Conservation (phyloP, 37 sponge, comb jelly and placozoan genomes). For the Eunapius fragilis region DNA sequence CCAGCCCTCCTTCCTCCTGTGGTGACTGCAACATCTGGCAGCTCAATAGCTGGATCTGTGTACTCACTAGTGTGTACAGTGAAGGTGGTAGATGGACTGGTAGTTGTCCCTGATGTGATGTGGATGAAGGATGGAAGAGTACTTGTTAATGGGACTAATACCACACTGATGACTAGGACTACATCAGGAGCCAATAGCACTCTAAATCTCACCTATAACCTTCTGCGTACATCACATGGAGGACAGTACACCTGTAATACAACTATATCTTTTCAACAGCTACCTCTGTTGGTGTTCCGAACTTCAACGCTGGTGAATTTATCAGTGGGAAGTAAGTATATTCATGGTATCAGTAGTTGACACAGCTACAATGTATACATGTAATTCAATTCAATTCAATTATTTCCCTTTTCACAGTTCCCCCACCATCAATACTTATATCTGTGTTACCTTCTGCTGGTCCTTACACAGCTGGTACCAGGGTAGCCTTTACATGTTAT, state of each 20-base stretch:
- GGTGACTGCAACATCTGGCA: background rate
- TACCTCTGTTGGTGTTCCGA: background rate
- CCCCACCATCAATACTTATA: conserved; percentile 3
- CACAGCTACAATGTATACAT: too few relatives aligned
- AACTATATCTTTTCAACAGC: background rate
- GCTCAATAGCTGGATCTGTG: conserved; percentile 24
- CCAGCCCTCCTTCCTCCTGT: background rate
- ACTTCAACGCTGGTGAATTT: background rate
- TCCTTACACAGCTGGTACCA: background rate
- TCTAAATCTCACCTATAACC: conserved; percentile 4
- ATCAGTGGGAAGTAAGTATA: background rate
- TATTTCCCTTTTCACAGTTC: background rate
- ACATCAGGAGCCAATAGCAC: background rate
- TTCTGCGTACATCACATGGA: conserved; percentile 34
- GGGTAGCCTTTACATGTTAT: background rate
- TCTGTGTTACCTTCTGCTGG: background rate
- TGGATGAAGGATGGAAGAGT: background rate
- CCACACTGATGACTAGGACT: background rate
- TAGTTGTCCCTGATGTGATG: background rate
- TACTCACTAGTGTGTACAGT: conserved; percentile 30
- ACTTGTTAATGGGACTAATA: background rate
- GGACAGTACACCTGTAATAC: conserved; percentile 44
- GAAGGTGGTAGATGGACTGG: conserved; percentile 5
- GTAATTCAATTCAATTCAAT: too few relatives aligned
- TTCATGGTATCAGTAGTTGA: background rate